Evolutionary conservation across 1,140 invertebrate species (phyloP).

Genomic region (Mesaphorura yosii): DNA sequence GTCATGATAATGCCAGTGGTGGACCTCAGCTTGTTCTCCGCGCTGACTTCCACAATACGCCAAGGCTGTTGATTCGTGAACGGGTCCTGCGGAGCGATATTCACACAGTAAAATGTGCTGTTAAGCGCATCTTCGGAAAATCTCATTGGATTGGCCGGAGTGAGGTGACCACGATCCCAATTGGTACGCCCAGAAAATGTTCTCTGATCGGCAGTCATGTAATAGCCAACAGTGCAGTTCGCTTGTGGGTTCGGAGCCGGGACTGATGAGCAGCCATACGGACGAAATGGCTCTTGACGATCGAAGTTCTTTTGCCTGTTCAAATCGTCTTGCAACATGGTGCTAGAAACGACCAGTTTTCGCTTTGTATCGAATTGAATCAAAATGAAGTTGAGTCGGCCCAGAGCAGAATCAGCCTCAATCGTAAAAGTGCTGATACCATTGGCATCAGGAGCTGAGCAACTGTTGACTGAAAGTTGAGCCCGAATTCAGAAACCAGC

Average conservation of each 20-base stretch:
- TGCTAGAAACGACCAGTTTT: not conserved
- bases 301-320: not conserved
- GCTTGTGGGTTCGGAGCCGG: not conserved
- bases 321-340: not conserved
- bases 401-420: not conserved
- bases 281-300: constrained; percentile 3
- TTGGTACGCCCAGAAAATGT: not conserved
- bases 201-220: not conserved
- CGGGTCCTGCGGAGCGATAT: constrained; percentile 20
- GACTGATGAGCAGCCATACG: not conserved
- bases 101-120: constrained; percentile 17
- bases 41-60: constrained; percentile 1
- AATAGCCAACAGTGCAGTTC: constrained; percentile 3
- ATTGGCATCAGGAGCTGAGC: not conserved
- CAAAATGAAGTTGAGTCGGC: not conserved
- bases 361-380: constrained; percentile 4
- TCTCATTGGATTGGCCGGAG: constrained; percentile 9
- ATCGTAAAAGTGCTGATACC: not conserved
- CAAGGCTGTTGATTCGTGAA: constrained; percentile 14
- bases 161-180: constrained; percentile 17
- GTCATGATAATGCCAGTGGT: not conserved
- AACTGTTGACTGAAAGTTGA: too few relatives aligned
- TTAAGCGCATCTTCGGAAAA: constrained; percentile 2
- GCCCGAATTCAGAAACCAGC: too few relatives aligned
- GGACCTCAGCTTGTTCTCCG: not conserved